A percentile compares a stretch with the other conserved stretches of the same genome.
Conservation (phyloP, 2,113 vertebrate genomes). For the human (Homo sapiens) region DNA sequence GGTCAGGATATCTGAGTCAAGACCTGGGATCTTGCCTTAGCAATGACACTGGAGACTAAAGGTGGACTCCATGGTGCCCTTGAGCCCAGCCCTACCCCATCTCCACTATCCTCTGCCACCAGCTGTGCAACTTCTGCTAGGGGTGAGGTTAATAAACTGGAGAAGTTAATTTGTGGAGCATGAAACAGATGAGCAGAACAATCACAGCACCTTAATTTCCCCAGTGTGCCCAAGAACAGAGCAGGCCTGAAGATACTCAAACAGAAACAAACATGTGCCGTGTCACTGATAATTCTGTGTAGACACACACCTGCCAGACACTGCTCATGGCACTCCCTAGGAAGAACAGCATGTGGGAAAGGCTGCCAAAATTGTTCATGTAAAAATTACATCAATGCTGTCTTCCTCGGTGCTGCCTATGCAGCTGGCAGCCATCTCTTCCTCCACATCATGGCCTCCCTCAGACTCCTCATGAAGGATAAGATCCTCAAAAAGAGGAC, state of each 20-base stretch:
- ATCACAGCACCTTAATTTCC: neutral
- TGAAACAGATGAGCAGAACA: neutral
- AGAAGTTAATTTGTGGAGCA: neutral
- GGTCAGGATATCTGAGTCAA: neutral
- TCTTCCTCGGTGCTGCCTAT: rapidly evolving
- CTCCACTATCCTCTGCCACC: neutral
- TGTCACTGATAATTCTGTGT: rapidly evolving
- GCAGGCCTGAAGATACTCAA: neutral
- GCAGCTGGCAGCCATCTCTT: rapidly evolving
- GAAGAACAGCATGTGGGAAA: no score
- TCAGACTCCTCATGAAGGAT: rapidly evolving
- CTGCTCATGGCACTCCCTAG: neutral
- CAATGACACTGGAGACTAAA: neutral
- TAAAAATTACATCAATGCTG: neutral
- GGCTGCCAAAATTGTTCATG: neutral
- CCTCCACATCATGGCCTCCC: rapidly evolving
- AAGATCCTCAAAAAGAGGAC: rapidly evolving
- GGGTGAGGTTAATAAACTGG: rapidly evolving
- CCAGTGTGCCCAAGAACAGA: neutral
- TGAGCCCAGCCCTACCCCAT: neutral
- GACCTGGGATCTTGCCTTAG: neutral
- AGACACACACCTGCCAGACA: neutral
- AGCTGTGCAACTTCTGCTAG: neutral
- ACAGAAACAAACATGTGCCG: rapidly evolving
- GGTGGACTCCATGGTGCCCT: neutral